These are phyloP conservation scores for Orthosia incerta DNA, from an alignment of 2,888 invertebrate species.

Conservation along the genomic window DNA sequence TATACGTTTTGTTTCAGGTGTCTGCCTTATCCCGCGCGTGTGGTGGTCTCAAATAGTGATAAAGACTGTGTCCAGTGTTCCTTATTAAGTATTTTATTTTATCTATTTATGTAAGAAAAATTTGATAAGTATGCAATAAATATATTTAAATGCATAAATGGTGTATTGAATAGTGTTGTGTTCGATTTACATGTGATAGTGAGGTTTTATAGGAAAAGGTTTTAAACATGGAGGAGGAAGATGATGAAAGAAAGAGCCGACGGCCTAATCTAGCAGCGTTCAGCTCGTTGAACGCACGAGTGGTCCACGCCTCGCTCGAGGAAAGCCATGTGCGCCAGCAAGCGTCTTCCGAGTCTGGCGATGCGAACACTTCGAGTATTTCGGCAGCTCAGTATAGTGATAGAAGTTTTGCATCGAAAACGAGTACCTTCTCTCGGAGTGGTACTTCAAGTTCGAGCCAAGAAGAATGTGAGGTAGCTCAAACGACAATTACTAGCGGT, in stretches of 20 bases:
- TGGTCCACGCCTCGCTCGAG: conserved; percentile 85
- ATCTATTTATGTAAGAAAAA: conserved; percentile 78
- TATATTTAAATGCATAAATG: conserved; percentile 80
- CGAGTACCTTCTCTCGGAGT: conserved; percentile 89
- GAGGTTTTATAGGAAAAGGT: conserved; percentile 70
- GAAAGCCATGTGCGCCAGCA: conserved; percentile 82
- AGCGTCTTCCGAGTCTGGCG: conserved; percentile 91
- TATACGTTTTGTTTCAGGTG: conserved; percentile 86
- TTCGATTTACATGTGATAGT: conserved; percentile 72
- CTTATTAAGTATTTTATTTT: conserved; percentile 84
- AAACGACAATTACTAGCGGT: conserved; percentile 85
- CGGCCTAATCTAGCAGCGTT: conserved; percentile 84
- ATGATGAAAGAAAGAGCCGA: conserved; percentile 83
- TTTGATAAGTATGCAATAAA: conserved; percentile 84
- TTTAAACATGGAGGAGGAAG: conserved; percentile 87
- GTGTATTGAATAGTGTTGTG: conserved; percentile 85
- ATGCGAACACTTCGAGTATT: conserved; percentile 89
- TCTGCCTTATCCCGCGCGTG: conserved; percentile 79
- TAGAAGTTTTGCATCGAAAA: conserved; percentile 89
- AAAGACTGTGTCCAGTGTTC: conserved; percentile 91
- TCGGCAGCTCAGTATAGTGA: conserved; percentile 88
- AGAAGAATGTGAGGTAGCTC: conserved; percentile 92
- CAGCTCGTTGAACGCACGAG: conserved; percentile 81
- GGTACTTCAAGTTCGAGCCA: conserved; percentile 93
- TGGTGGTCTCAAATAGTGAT: conserved; percentile 88